Evolutionary conservation across 2,888 invertebrate species (phyloP), one percentile per base, ranked within the genome.

Genomic region (Timema podura): DNA sequence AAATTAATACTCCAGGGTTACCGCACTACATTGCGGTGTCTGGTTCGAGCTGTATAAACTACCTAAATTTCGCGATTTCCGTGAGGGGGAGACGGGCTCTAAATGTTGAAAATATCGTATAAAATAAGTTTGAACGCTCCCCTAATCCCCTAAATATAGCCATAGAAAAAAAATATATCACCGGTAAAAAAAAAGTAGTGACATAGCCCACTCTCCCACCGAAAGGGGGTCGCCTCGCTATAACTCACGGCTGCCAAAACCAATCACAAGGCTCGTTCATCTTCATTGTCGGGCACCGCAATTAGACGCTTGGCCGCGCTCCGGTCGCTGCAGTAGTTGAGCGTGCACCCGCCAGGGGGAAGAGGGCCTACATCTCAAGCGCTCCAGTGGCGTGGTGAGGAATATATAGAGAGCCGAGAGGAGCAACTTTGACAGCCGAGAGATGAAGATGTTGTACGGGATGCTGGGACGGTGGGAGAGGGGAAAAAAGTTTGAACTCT

Each of bases 191-290:
- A n/a, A n/a, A n/a, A n/a, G n/a, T n/a, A 15, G n/a, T 9, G 6
- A 15, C 44, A 44, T 61, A 45, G 61, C 16, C 2, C 61, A 13
- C 7, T 61, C 10, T 61, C 9, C 44, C 61, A 2, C 61, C n/a
- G 61, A 11, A 48, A 47, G 64, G 59, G 64, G 15, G 48, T n/a
- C 16, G 48, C 16, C 16, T 15, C n/a, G 66, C 66, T 61, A 68
- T 70, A 70, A 70, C 57, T 69, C 69, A 44, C 51, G 59, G 44
- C 71, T 72, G 84, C 84, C 86, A 83, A 82, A 83, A 80, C 86
- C 86, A 83, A 86, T 86, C 84, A 85, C 84, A 82, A 81, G 81
- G 84, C 85, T 87, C 88, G 86, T 88, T 86, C 85, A 86, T 88
- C 88, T 88, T 88, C 87, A 88, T 87, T 87, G 79, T 82, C 81